Evolutionary conservation across 2,113 vertebrate species (phyloP), one percentile per base, ranked within the genome.

Genomic region (Nansenia antarctica): DNA sequence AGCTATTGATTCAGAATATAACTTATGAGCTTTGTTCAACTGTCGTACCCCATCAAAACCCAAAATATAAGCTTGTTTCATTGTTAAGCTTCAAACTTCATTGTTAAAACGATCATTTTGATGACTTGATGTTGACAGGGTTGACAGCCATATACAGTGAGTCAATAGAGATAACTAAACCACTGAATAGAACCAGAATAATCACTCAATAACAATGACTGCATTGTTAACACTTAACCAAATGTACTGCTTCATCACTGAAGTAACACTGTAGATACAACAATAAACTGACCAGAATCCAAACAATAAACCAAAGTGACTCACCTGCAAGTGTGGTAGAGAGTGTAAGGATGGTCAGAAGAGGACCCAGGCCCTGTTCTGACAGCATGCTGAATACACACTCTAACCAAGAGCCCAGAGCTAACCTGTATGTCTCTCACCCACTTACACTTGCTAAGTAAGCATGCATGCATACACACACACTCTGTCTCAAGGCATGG

Each of bases 291-390:
- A 37, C 24, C 34, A 3, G 22, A 55, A 55, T 29, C 4, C 22
- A 39, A n/a, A 32, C 15, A 47, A 24, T 11, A 47, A 49, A n/a
- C n/a, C 67, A 42, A 3, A 34, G 60, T 30, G 30, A 45, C 26
- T 68, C 57, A 68, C 66, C 67, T 49, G 37, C 31, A 47, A 26
- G 32, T 49, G 29, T 2, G 26, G n/a, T 52, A 47, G 9, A 37
- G n/a, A 65, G 29, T 27, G 15, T 49, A 26, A 31, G 62, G 18
- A 30, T 31, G 27, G 24, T 20, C 3, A 47, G 45, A 15, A 65
- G 26, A 65, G 6, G 15, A n/a, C n/a, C n/a, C n/a, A 30, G 18
- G 14, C 8, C 11, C 11, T 14, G 45, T 49, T 0, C 18, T 4
- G 14, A 58, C 18, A 58, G 55, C 55, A 58, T 58, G 14, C 4